phyloP scores from a whole-genome alignment of 2,888 invertebrate genomes.

The Chrysodeixis includens region DNA sequence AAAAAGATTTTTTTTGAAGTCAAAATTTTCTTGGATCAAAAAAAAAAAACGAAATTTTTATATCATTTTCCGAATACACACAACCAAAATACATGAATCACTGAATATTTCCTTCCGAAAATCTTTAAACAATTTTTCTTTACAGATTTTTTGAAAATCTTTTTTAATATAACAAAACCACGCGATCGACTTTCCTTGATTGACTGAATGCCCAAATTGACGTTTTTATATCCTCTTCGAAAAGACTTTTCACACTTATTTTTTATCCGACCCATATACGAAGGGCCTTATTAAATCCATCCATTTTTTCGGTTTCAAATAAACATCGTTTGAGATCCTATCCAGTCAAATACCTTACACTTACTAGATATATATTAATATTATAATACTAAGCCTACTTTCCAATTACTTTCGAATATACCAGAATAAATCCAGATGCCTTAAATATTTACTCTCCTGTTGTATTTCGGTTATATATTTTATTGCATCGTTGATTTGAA shows the following conservation, averaged over 20 bases:
- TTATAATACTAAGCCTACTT: neutral
- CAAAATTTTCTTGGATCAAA: too few relatives aligned
- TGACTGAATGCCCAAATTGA: constrained; percentile 85
- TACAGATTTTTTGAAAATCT: too few relatives aligned
- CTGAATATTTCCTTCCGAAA: too few relatives aligned
- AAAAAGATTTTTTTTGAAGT: constrained; percentile 16
- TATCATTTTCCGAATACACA: neutral
- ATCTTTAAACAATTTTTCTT: constrained; percentile 2
- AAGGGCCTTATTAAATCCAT: neutral
- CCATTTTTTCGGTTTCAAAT: neutral
- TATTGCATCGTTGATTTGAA: neutral
- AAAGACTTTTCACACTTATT: constrained; percentile 63
- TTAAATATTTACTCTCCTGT: neutral
- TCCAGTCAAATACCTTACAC: constrained; percentile 5
- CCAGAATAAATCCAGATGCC: neutral
- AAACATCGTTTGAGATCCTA: neutral
- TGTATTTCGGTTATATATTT: neutral
- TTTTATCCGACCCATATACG: constrained; percentile 13
- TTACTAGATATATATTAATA: neutral
- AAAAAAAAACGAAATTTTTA: too few relatives aligned
- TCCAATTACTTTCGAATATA: neutral
- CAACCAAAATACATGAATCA: too few relatives aligned
- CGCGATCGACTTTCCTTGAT: constrained; percentile 61
- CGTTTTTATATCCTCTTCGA: constrained; percentile 71
- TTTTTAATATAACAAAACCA: constrained; percentile 53